Conservation (phyloP, 2,113 vertebrate species). For the Osmerus mordax region DNA sequence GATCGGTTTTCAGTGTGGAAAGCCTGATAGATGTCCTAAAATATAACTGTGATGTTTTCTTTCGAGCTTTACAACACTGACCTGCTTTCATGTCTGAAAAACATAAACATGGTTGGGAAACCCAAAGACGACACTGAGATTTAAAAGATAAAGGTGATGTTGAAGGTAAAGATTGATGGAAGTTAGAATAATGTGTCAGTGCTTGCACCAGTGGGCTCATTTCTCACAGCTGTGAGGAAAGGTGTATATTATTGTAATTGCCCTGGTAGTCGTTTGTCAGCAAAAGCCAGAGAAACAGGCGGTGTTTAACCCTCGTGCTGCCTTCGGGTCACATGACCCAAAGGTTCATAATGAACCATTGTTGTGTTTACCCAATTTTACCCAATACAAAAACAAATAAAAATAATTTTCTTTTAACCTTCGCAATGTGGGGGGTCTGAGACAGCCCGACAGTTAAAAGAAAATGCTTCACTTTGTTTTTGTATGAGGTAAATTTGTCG, state of each 20-base stretch:
- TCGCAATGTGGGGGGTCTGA: too few relatives aligned
- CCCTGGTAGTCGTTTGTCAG: conserved; percentile 53
- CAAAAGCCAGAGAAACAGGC: conserved; percentile 45
- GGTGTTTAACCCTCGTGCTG: too few relatives aligned
- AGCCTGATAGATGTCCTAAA: conserved; percentile 33
- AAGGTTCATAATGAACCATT: too few relatives aligned
- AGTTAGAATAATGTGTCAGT: conserved; percentile 51
- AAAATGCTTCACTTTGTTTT: too few relatives aligned
- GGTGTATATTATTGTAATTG: conserved; percentile 67
- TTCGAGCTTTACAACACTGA: conserved; percentile 40
- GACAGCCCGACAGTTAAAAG: too few relatives aligned
- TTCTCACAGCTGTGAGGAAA: conserved; percentile 51
- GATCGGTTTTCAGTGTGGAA: conserved; percentile 36
- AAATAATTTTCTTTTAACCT: too few relatives aligned
- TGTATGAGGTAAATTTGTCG: too few relatives aligned
- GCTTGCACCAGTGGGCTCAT: conserved; percentile 47
- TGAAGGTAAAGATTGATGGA: conserved; percentile 38
- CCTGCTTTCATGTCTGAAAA: conserved; percentile 35
- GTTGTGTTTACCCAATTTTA: too few relatives aligned
- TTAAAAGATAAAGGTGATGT: conserved; percentile 36
- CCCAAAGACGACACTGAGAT: background rate
- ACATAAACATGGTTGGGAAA: conserved; percentile 42
- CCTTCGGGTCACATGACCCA: too few relatives aligned
- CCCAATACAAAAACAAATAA: too few relatives aligned
- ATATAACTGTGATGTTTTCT: background rate